phyloP scores from a whole-genome alignment of 2,113 vertebrate species.

The Choloepus hoffmanni region DNA sequence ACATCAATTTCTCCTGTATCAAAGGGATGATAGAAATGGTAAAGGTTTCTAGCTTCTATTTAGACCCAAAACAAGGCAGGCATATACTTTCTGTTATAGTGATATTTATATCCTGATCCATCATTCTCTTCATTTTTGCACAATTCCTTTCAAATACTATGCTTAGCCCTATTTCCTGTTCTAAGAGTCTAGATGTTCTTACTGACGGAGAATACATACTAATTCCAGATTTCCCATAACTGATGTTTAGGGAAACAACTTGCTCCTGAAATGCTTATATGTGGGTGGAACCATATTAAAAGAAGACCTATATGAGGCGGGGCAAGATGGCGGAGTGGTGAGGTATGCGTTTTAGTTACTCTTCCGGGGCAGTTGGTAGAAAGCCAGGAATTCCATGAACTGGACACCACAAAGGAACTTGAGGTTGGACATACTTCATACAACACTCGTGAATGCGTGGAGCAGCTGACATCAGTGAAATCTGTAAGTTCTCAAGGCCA shows the following conservation, averaged over 20 bases:
- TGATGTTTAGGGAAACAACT: conserved; percentile 24
- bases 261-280: conserved; percentile 14
- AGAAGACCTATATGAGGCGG: not conserved
- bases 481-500: too few species aligned
- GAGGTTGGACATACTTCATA: too few species aligned
- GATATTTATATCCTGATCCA: conserved; percentile 3
- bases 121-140: conserved; percentile 17
- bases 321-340: too few species aligned
- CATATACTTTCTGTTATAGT: conserved; percentile 17
- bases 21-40: conserved; percentile 31
- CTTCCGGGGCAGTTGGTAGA: too few species aligned
- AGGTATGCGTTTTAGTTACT: too few species aligned
- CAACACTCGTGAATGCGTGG: too few species aligned
- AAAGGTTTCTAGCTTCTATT: conserved; percentile 45
- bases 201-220: conserved; percentile 37
- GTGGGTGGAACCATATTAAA: not conserved
- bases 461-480: too few species aligned
- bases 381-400: too few species aligned
- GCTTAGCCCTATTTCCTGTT: conserved; percentile 36
- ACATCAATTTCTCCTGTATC: not conserved
- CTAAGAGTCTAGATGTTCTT: conserved; percentile 15
- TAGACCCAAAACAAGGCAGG: not conserved
- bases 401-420: too few species aligned
- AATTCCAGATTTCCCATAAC: not conserved
- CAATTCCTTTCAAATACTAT: conserved; percentile 43